Base-by-base conservation (phyloP, 1,140 invertebrate genomes). In the Heterodera schachtii region DNA sequence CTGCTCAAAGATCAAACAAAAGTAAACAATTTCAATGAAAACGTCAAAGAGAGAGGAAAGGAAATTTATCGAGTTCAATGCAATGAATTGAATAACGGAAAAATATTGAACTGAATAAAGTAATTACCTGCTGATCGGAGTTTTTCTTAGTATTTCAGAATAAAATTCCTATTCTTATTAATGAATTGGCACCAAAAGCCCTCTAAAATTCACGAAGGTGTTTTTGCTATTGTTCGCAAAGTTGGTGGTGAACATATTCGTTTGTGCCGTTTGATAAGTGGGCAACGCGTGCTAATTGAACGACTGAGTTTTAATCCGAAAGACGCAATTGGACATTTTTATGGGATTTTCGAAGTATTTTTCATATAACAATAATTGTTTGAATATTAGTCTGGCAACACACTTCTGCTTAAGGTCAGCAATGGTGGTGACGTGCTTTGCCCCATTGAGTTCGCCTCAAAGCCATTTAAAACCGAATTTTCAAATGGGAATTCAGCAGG, bases 231-330 rank as follows among this genome's bases (percentile, higher is more conserved):
- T 31, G 21, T 83, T 31, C 82, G 84, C 7, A 83, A 83, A 73
- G 44, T 83, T 71, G 82, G 83, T 4, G 82, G 82, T 11, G 83
- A 85, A 13, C 82, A 83, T n/a, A n/a, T 84, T 52, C 74, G 82
- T 9, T 43, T 85, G 47, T 64, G 60, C 31, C 75, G 83, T 19
- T 46, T 83, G 46, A 19, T 44, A 47, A 84, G 71, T 41, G 66
- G 75, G 1, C 73, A 83, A 31, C 83, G 71, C 4, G 47, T 66
- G 43, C 44, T 83, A 41, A 84, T 83, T 47, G 82, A 83, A 47
- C 83, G 84, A 41, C 69, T 83, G 9, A 78, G 67, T 46, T 83
- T 83, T 78, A n/a, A 83, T 8, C 47, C 78, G 31, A 73, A 52
- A 47, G 49, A 41, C 69, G 83, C 83, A 57, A 82, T 83, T 64